Conservation (phyloP, 2,797 vertebrate species). For the Nannoperca obscura region DNA sequence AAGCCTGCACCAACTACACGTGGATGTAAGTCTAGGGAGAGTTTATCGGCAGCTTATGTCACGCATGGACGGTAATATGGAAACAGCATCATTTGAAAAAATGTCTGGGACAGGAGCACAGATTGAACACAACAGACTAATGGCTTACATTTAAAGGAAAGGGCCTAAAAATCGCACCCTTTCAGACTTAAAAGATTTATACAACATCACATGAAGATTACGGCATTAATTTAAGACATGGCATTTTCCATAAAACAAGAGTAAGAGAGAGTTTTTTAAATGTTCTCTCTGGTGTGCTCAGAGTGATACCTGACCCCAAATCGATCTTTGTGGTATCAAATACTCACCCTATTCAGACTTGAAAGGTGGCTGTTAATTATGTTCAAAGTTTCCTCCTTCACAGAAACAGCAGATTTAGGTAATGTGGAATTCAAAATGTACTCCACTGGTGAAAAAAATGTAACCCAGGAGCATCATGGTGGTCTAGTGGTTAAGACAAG, state of each 20-base stretch:
- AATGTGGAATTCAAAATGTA: constrained; percentile 1
- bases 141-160: constrained; percentile 51
- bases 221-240: constrained; percentile 6
- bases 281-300: not conserved
- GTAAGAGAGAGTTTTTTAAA: too few species aligned
- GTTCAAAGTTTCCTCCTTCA: not conserved
- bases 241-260: constrained; percentile 9
- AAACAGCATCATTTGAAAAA: constrained; percentile 71
- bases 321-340: not conserved
- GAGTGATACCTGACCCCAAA: not conserved
- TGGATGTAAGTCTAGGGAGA: constrained; percentile 61
- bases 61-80: constrained; percentile 69
- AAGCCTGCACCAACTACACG: constrained; percentile 56
- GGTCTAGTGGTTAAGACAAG: not conserved
- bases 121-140: constrained; percentile 50
- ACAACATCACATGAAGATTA: constrained; percentile 17
- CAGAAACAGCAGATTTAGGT: not conserved
- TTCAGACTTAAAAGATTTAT: constrained; percentile 33
- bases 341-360: not conserved
- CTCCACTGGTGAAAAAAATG: not conserved
- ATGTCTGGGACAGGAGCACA: constrained; percentile 51
- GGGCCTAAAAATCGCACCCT: constrained; percentile 40
- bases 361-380: not conserved
- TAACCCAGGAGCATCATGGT: not conserved
- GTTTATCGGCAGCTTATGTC: constrained; percentile 73